Base-by-base conservation (phyloP, 2,797 vertebrate genomes). In the Oceanodroma leucorhoa region DNA sequence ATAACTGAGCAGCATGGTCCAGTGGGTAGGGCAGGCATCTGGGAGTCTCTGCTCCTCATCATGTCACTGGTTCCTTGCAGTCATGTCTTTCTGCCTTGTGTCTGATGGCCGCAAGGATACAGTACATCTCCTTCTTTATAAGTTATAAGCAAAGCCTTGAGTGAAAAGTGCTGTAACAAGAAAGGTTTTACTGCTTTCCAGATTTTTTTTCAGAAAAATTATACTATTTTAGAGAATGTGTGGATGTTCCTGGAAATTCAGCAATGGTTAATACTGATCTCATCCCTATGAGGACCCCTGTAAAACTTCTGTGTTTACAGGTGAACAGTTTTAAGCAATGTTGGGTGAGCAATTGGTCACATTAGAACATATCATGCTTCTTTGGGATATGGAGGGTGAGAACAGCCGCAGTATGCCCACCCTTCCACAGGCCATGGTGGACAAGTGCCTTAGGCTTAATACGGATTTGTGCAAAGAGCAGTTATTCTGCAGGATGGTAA, bases 331-430 rank as follows among this genome's bases (percentile, higher is more conserved):
- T 53, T 65, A 81, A 96, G 29, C 14, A 85, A 46, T 10, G 6
- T 14, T 77, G 22, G 36, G 15, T 66, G 27, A 92, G 14, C 3
- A 50, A 30, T 27, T 46, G 29, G 13, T 75, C 64, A 46, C 5
- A 0, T 70, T 72, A 73, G 13, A 40, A 77, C 6, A 21, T 34
- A 13, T 9, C 30, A 27, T n/a, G 5, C 24, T 80, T 73, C 55
- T 87, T 24, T 75, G 40, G 26, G 23, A 30, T 48, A 55, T 5
- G 26, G 41, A 77, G n/a, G 27, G 10, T 60, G 66, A 57, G 67
- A 41, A 71, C 3, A 50, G 29, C 15, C 1, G 0, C 45, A 50
- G 15, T 15, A 60, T 2, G 4, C 7, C 8, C 8, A 51, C 4
- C 24, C 24, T 79, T 76, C 50, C 51, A 50, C 32, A 55, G n/a